Conservation (phyloP, 2,113 vertebrate genomes). For the Osmerus mordax region DNA sequence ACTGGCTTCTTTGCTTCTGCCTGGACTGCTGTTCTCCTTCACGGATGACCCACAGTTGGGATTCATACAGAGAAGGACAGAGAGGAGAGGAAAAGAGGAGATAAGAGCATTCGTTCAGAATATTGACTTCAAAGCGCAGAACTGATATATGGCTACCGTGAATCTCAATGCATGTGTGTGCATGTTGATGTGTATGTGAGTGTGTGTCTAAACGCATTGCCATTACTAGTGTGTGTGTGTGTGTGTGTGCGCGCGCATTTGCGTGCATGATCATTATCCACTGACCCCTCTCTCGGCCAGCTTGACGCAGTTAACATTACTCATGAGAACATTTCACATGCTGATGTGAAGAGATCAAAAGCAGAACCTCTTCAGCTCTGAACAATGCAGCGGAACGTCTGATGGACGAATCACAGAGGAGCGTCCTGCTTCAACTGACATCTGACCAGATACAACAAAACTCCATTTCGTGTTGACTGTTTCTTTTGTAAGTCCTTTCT, state of each 20-base stretch:
- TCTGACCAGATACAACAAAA: constrained; percentile 64
- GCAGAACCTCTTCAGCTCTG: constrained; percentile 5
- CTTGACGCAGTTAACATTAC: constrained; percentile 36
- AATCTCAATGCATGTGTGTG: constrained; percentile 19
- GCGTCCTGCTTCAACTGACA: constrained; percentile 54
- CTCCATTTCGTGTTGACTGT: constrained; percentile 67
- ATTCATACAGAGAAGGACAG: neutral
- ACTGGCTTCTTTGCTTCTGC: neutral
- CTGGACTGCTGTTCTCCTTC: no score
- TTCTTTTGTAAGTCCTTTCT: constrained; percentile 72
- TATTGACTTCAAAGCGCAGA: constrained; percentile 55
- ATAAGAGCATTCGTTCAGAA: constrained; percentile 18
- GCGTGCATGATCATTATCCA: constrained; percentile 61
- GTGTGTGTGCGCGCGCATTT: constrained; percentile 8
- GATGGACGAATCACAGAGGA: no score
- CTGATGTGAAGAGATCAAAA: constrained; percentile 48
- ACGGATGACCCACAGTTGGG: constrained; percentile 24
- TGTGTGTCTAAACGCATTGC: neutral
- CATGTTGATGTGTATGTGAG: constrained; percentile 3
- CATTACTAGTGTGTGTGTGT: neutral
- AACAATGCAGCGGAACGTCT: constrained; percentile 57
- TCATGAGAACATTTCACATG: constrained; percentile 49
- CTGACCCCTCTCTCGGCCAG: constrained; percentile 54
- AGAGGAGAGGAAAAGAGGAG: constrained; percentile 24
- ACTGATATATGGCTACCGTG: constrained; percentile 41